phyloP scores from a whole-genome alignment of 1,140 invertebrate species.

The Trichoplusia ni region DNA sequence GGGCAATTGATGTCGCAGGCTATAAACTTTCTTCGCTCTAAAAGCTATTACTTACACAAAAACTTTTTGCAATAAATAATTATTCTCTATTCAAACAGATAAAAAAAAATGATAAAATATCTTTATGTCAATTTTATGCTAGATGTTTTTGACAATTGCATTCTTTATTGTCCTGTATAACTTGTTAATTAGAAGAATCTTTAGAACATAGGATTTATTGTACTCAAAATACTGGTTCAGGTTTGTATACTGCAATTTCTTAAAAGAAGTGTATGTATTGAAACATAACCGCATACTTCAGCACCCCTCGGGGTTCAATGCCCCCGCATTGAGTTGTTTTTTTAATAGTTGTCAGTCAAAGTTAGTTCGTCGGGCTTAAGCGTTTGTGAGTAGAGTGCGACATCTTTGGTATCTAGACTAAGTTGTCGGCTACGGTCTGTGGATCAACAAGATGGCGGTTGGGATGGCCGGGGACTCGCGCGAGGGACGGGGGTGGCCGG shows the following conservation, averaged over 20 bases:
- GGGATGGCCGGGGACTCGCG: conserved; percentile 48
- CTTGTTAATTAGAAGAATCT: conserved; percentile 32
- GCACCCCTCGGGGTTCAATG: conserved; percentile 31
- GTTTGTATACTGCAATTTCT: conserved; percentile 45
- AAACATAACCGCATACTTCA: conserved; percentile 8
- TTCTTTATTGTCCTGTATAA: conserved; percentile 15
- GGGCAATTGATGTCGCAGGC: too few species aligned
- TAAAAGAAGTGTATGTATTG: conserved; percentile 4
- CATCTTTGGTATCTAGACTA: conserved; percentile 64
- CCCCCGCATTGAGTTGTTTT: conserved; percentile 13
- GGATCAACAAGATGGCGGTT: conserved; percentile 72
- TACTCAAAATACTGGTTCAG: conserved; percentile 41
- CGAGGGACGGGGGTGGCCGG: conserved; percentile 59
- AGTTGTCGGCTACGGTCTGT: conserved; percentile 62
- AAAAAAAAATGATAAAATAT: too few species aligned
- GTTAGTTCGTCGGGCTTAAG: conserved; percentile 40
- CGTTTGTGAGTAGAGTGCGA: conserved; percentile 47
- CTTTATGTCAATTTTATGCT: too few species aligned
- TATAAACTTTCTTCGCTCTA: too few species aligned
- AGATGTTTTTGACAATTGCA: too few species aligned
- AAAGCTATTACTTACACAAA: too few species aligned
- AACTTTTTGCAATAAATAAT: too few species aligned
- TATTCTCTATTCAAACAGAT: too few species aligned
- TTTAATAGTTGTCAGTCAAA: conserved; percentile 28
- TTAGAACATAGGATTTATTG: conserved; percentile 35